Conservation (phyloP, 2,888 invertebrate genomes). For the Priapulus caudatus region DNA sequence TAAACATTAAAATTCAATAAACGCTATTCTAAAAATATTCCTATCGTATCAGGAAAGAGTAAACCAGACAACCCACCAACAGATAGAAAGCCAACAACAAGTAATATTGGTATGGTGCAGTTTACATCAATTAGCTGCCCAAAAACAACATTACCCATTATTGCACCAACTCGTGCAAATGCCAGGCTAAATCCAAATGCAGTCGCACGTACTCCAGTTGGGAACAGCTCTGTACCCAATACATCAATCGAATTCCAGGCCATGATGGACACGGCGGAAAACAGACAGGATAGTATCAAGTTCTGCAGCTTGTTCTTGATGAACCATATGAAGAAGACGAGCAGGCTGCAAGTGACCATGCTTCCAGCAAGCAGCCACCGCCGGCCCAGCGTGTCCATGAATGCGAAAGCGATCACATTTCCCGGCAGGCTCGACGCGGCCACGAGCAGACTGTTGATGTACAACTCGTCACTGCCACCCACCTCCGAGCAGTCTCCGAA, state of each 20-base stretch:
- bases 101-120: constrained; percentile 83
- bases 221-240: constrained; percentile 82
- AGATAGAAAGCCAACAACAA: constrained; percentile 69
- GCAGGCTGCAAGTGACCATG: constrained; percentile 33
- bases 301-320: constrained; percentile 28
- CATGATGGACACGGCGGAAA: constrained; percentile 38
- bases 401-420: constrained; percentile 33
- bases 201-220: constrained; percentile 80
- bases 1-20: too few relatives aligned
- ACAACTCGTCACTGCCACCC: constrained; percentile 26
- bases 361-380: constrained; percentile 32
- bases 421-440: constrained; percentile 36
- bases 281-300: constrained; percentile 34
- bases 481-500: constrained; percentile 2
- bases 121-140: constrained; percentile 71
- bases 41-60: constrained; percentile 69
- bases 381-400: constrained; percentile 36
- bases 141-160: constrained; percentile 74
- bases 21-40: too few relatives aligned
- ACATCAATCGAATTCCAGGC: constrained; percentile 64
- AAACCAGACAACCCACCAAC: constrained; percentile 76
- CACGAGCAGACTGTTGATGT: constrained; percentile 34
- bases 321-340: constrained; percentile 35
- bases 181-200: constrained; percentile 83
- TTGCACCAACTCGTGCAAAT: constrained; percentile 75